Percentiles rank a stretch among this genome's conserved stretches.
These are phyloP conservation scores for Pinna nobilis DNA, from an alignment of 1,140 invertebrate species.

Conservation along the genomic window DNA sequence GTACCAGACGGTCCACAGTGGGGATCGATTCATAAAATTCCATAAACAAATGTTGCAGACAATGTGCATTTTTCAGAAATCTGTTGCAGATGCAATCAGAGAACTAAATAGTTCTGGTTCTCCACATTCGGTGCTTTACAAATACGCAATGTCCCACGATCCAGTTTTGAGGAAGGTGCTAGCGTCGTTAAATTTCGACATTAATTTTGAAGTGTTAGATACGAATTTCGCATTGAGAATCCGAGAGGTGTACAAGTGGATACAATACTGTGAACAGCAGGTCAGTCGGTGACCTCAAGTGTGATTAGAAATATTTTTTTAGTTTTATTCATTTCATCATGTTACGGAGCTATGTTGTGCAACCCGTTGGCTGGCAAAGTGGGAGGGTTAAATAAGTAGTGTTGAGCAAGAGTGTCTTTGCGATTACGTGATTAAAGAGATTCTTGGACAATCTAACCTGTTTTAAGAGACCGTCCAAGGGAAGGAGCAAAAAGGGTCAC, in stretches of 20 bases:
- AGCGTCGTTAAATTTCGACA: too few relatives aligned
- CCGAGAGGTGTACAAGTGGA: conserved; percentile 56
- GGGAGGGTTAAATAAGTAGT: conserved; percentile 3
- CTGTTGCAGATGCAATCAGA: conserved; percentile 63
- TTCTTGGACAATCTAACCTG: too few relatives aligned
- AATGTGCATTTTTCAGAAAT: conserved; percentile 72
- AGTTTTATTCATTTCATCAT: too few relatives aligned
- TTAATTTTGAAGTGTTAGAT: conserved; percentile 46
- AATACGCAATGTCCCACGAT: conserved; percentile 54
- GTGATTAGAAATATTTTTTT: too few relatives aligned
- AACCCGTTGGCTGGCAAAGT: too few relatives aligned
- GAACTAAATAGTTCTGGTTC: conserved; percentile 30
- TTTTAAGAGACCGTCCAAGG: too few relatives aligned
- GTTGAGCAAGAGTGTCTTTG: not conserved
- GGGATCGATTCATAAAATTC: conserved; percentile 66
- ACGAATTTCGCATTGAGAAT: conserved; percentile 56
- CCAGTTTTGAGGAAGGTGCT: conserved; percentile 50
- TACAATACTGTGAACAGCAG: conserved; percentile 50
- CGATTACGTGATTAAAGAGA: too few relatives aligned
- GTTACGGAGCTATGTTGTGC: too few relatives aligned
- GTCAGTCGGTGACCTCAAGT: not conserved
- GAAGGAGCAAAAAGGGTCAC: too few relatives aligned
- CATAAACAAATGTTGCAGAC: conserved; percentile 71
- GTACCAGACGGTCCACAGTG: conserved; percentile 50
- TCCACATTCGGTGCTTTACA: conserved; percentile 49